Base-by-base conservation (phyloP, 2,797 vertebrate species). In the Rhyacichthys aspro region DNA sequence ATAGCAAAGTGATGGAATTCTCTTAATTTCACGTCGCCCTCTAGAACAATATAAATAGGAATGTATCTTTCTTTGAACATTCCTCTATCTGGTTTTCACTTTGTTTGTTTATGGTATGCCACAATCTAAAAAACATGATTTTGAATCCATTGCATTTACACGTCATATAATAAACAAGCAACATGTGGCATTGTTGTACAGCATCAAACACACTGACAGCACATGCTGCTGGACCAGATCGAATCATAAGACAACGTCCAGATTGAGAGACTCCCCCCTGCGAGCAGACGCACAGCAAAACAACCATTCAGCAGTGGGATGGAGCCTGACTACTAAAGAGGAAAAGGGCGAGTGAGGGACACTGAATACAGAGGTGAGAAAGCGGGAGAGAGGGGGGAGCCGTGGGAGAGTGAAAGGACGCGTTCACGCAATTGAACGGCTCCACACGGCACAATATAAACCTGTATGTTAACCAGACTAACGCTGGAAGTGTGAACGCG, bases 271-370 rank as follows among this genome's bases (percentile, higher is more conserved):
- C 87, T 81, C 78, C 72, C 72, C 64, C 56, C 87, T 82, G 81
- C 81, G 77, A 87, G 87, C 76, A 79, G 77, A 91, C 86, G 84
- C 85, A 82, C 83, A 78, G 87, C 88, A 86, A 87, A 91, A 88
- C 90, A 91, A 86, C 87, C 89, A 87, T 88, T 93, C 92, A 86
- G 92, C 92, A 93, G 92, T 92, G 89, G 91, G 91, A 94, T 93
- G 92, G 87, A 92, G 92, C 86, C 90, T 93, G 92, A 94, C 93
- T 93, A 93, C 92, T 93, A 94, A 93, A 92, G 89, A 94, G 93
- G 82, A 57, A 72, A 85, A 78, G 81, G 48, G 87, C 73, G 83
- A 82, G 84, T 59, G 85, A 71, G 84, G 8, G 66, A 63, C 64
- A 39, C 46, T 23, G 49, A 63, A 45, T 37, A 60, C 74, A 53